Conservation (phyloP, 2,113 vertebrate species). For the Oreochromis aureus region DNA sequence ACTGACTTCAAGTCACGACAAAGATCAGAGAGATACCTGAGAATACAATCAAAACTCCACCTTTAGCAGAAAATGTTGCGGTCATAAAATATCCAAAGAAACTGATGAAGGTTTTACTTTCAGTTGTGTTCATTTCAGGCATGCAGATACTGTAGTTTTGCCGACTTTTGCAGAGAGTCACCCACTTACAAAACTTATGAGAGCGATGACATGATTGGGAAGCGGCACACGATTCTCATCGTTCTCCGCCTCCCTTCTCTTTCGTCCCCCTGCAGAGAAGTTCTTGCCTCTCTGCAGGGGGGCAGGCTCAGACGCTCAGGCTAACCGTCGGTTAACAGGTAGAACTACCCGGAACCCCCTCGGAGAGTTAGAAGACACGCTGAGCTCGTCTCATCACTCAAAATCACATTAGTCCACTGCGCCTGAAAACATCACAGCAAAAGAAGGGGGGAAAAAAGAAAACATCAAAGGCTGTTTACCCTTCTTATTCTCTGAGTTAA, state of each 20-base stretch:
- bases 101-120: background rate
- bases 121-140: background rate
- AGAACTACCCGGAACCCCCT: slow-evolving; percentile 33
- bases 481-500: background rate
- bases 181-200: slow-evolving; percentile 1
- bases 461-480: slow-evolving; percentile 35
- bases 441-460: background rate
- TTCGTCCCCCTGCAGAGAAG: slow-evolving; percentile 1
- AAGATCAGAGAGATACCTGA: background rate
- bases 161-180: background rate
- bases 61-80: background rate
- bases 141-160: background rate
- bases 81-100: background rate
- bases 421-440: background rate
- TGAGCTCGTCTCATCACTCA: slow-evolving; percentile 30
- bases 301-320: slow-evolving; percentile 27
- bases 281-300: slow-evolving; percentile 27
- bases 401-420: slow-evolving; percentile 40
- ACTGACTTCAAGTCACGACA: background rate
- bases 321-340: slow-evolving; percentile 37
- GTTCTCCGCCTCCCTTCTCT: background rate
- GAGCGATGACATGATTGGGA: slow-evolving; percentile 47
- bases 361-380: slow-evolving; percentile 27
- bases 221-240: slow-evolving; percentile 39
- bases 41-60: background rate